phyloP scores from a whole-genome alignment of 2,797 vertebrate species.

The Sternotherus odoratus region DNA sequence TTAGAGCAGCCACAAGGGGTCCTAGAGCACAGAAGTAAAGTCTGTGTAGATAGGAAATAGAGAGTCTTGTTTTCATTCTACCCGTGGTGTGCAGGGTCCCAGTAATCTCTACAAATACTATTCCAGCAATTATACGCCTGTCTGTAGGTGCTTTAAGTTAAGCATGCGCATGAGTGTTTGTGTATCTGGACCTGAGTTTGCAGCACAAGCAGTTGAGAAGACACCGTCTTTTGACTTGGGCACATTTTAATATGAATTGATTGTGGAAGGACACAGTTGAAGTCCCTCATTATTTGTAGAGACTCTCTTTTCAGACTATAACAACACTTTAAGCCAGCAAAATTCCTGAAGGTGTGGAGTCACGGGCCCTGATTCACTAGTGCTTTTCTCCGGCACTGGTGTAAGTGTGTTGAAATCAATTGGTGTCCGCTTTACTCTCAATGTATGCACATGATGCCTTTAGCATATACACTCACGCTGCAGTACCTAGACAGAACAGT shows the following conservation, averaged over 20 bases:
- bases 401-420: fast-evolving
- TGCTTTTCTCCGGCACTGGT: not conserved
- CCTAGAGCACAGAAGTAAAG: not conserved
- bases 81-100: not conserved
- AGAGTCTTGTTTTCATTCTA: not conserved
- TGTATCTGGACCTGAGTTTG: not conserved
- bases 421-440: not conserved
- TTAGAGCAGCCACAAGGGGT: too few relatives aligned
- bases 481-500: not conserved
- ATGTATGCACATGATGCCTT: not conserved
- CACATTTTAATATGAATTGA: not conserved
- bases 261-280: not conserved
- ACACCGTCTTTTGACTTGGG: not conserved
- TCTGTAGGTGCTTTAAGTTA: not conserved
- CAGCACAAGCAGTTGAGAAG: not conserved
- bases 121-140: not conserved
- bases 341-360: not conserved
- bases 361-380: not conserved
- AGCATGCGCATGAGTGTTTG: not conserved
- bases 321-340: fast-evolving
- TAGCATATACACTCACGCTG: not conserved
- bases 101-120: not conserved
- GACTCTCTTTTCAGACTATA: not conserved
- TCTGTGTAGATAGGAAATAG: not conserved
- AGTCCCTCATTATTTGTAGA: not conserved